Conservation (phyloP, 1,140 invertebrate genomes). For the Riptortus pedestris region DNA sequence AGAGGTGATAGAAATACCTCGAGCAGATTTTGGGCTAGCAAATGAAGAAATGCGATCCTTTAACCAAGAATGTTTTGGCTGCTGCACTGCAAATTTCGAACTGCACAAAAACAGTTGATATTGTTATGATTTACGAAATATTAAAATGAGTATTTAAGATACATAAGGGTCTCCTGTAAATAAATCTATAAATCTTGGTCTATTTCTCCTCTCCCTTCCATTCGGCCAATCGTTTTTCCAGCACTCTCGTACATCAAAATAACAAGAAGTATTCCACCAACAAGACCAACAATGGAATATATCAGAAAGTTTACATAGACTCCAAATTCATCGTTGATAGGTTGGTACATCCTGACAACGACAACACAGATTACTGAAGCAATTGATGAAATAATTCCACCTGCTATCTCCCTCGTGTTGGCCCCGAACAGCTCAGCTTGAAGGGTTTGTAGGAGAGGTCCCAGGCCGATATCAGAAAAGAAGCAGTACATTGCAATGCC, state of each 20-base stretch:
- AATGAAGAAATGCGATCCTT: no score
- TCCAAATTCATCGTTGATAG: slow-evolving; percentile 19
- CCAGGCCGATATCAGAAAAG: slow-evolving; percentile 37
- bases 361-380: slow-evolving; percentile 33
- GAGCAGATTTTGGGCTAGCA: no score
- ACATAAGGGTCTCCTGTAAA: no score
- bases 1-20: no score
- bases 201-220: no score
- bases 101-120: no score
- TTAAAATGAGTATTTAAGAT: no score
- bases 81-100: no score
- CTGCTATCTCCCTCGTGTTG: slow-evolving; percentile 40
- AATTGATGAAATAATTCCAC: slow-evolving; percentile 35
- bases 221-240: slow-evolving; percentile 22
- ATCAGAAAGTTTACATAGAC: slow-evolving; percentile 23
- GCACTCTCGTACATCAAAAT: slow-evolving; percentile 21
- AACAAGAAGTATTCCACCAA: slow-evolving; percentile 20
- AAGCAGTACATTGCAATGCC: slow-evolving; percentile 37
- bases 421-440: slow-evolving; percentile 40
- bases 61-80: no score
- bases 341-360: slow-evolving; percentile 23
- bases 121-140: no score
- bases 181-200: no score
- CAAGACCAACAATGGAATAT: slow-evolving; percentile 17
- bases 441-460: slow-evolving; percentile 39